phyloP scores from a whole-genome alignment of 2,113 vertebrate species.

The Chamaetylas fuelleborni region DNA sequence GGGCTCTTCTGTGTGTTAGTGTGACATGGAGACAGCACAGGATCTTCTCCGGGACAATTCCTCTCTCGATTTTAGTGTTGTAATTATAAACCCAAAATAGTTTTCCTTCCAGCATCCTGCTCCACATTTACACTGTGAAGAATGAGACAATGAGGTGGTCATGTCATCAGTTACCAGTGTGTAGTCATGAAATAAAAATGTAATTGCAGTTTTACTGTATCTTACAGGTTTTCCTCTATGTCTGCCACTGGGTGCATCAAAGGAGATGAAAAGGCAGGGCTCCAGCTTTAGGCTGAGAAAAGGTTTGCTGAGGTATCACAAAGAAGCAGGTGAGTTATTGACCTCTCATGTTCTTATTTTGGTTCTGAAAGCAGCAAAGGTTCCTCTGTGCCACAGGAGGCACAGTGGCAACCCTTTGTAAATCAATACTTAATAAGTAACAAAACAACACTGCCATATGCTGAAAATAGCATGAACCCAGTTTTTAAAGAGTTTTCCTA shows the following conservation, averaged over 20 bases:
- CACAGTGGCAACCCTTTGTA: background rate
- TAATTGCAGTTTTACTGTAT: background rate
- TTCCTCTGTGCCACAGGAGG: background rate
- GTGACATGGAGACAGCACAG: background rate
- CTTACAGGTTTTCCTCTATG: background rate
- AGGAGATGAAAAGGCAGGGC: background rate
- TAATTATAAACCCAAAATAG: background rate
- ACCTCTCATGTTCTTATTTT: background rate
- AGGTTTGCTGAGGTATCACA: background rate
- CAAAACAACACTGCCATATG: background rate
- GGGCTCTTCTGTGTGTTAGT: background rate
- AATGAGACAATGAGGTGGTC: background rate
- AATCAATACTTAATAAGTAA: background rate
- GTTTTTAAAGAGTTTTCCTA: background rate
- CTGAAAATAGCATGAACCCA: background rate
- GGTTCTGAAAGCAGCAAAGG: background rate
- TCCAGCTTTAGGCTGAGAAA: background rate
- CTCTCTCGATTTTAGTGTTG: background rate
- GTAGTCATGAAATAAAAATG: background rate
- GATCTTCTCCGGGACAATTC: background rate
- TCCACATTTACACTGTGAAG: background rate
- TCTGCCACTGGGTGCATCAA: background rate
- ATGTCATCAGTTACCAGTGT: background rate
- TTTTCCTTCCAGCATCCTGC: background rate
- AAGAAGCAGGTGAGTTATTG: background rate